Conservation (phyloP, 2,113 vertebrate genomes). For the Alethe castanea region DNA sequence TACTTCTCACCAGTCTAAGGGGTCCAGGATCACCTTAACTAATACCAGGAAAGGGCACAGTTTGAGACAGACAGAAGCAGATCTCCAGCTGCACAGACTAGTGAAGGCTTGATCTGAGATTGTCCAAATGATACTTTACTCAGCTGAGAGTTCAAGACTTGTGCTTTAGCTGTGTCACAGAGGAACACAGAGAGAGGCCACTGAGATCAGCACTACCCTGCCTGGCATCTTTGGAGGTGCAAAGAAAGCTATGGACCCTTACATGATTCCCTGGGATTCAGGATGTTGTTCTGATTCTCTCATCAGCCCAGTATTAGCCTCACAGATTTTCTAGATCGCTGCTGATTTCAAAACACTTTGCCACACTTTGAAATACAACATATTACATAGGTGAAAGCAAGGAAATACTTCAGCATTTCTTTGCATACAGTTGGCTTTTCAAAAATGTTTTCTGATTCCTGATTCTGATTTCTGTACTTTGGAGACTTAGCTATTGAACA, state of each 20-base stretch:
- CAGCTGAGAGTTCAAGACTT: background rate
- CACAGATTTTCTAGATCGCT: background rate
- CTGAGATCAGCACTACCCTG: background rate
- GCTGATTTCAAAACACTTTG: background rate
- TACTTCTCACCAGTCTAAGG: background rate
- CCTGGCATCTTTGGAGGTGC: background rate
- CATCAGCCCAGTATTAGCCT: background rate
- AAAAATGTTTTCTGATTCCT: background rate
- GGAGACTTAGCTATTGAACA: background rate
- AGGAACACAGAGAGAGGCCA: background rate
- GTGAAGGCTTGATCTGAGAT: background rate
- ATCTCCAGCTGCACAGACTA: background rate
- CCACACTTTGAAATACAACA: background rate
- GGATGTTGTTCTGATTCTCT: background rate
- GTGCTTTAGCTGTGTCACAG: background rate
- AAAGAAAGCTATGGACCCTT: background rate
- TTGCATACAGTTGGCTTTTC: background rate
- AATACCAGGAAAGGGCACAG: background rate
- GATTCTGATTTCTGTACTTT: background rate
- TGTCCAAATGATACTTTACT: background rate
- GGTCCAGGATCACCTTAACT: background rate
- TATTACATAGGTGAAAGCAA: background rate
- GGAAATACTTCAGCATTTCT: background rate
- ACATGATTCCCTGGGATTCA: background rate
- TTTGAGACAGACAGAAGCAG: background rate